Base-by-base conservation (phyloP, 2,797 vertebrate species). In the Mus minutoides region DNA sequence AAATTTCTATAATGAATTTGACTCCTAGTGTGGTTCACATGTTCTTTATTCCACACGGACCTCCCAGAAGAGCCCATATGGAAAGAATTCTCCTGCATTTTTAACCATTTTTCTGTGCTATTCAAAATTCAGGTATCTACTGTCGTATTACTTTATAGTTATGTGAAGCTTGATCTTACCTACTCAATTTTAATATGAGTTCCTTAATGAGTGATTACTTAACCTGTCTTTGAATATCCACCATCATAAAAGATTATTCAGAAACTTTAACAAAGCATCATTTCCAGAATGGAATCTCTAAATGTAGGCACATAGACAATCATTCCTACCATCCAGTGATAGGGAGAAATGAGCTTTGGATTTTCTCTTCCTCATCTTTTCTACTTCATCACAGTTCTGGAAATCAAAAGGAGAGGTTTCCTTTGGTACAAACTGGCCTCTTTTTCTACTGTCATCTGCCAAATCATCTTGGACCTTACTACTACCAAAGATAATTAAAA, bases 101-200 rank as follows among this genome's bases (percentile, higher is more conserved):
- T 95, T 80, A 92, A 92, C 43, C 43, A 90, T 56, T 87, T 85
- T 71, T 87, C 77, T 88, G 6, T 87, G 62, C 80, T 40, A 89
- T 46, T 95, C 73, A 91, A 91, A 94, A 91, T 94, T n/a, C 75
- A 95, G 91, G 87, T 96, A 84, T 77, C 71, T 71, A 71, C 88
- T 78, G 34, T 58, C 69, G 4, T 34, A 60, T 76, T 79, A 0
- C 60, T 90, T 91, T 71, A 34, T 79, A 58, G 79, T 78, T 96
- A 54, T 75, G 88, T 95, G 92, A 88, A 29, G 60, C 3, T 85
- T 85, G 71, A 85, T 49, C 29, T 31, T 94, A 69, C 88, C 67
- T 75, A 49, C n/a, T 26, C 24, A 95, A 75, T 89, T 95, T 86
- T 69, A 91, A 10, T 54, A 4, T 78, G 83, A 89, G 24, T 67